phyloP scores from a whole-genome alignment of 1,140 invertebrate genomes.

The Vollenhovia emeryi region DNA sequence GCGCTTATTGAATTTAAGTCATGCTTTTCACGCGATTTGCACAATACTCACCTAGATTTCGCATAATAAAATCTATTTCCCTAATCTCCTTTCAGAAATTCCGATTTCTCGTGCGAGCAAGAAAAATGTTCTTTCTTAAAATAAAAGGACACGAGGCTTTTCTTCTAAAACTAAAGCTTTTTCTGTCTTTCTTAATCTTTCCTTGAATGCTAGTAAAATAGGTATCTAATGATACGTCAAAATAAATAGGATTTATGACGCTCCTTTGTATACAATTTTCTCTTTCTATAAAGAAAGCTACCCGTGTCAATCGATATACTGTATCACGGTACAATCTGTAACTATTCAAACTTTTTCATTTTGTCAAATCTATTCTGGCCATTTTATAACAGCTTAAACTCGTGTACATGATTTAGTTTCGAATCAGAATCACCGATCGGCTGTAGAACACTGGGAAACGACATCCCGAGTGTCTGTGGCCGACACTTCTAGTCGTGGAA shows the following conservation, averaged over 20 bases:
- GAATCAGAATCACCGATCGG: conserved; percentile 6
- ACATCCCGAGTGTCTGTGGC: conserved; percentile 33
- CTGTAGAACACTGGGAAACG: conserved; percentile 24
- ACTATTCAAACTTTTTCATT: neutral
- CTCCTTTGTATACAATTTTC: neutral
- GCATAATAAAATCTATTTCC: neutral
- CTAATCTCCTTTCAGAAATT: neutral
- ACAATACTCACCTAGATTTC: neutral
- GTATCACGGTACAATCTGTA: neutral
- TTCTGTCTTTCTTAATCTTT: neutral
- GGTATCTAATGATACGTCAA: neutral
- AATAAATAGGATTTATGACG: neutral
- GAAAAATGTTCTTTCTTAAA: neutral
- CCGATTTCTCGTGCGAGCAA: neutral
- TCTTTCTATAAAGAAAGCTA: no score
- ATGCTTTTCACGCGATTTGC: conserved; percentile 23
- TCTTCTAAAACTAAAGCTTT: neutral
- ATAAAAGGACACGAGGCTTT: neutral
- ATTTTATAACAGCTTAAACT: neutral
- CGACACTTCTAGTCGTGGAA: conserved; percentile 30
- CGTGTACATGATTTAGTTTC: conserved; percentile 10
- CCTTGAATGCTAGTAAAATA: neutral
- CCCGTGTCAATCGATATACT: neutral
- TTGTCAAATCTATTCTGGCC: neutral
- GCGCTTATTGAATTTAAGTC: conserved; percentile 43